phyloP scores from a whole-genome alignment of 2,888 invertebrate genomes.

The Andricus curvator region DNA sequence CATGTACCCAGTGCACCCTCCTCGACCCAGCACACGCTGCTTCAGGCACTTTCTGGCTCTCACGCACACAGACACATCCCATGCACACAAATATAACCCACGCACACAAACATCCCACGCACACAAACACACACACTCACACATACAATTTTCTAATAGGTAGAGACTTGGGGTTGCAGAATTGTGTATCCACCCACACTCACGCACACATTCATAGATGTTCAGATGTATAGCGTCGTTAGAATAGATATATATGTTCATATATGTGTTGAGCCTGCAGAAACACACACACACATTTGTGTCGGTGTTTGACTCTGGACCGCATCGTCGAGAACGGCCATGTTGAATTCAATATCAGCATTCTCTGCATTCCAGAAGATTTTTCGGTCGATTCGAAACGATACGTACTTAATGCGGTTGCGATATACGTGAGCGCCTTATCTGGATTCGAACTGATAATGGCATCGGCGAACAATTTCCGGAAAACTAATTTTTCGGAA shows the following conservation, averaged over 20 bases:
- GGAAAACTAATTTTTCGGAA: conserved; percentile 19
- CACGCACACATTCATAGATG: too few relatives aligned
- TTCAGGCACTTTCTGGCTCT: conserved; percentile 47
- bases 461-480: background rate
- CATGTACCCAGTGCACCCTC: conserved; percentile 57
- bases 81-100: background rate
- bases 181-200: conserved; percentile 2
- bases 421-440: conserved; percentile 54
- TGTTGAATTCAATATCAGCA: conserved; percentile 78
- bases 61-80: conserved; percentile 7
- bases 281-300: conserved; percentile 45
- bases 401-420: conserved; percentile 60
- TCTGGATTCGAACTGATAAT: conserved; percentile 42
- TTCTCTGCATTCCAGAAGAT: conserved; percentile 71
- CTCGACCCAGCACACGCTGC: conserved; percentile 51
- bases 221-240: background rate
- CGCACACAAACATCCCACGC: conserved; percentile 1
- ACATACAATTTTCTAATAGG: background rate
- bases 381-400: conserved; percentile 66
- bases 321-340: conserved; percentile 72
- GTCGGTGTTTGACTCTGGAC: conserved; percentile 54
- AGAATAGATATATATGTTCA: background rate
- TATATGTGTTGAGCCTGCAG: background rate
- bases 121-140: conserved; percentile 40
- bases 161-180: background rate